These are phyloP conservation scores for Mercenaria mercenaria DNA, from an alignment of 1,140 invertebrate species.

Conservation along the genomic window DNA sequence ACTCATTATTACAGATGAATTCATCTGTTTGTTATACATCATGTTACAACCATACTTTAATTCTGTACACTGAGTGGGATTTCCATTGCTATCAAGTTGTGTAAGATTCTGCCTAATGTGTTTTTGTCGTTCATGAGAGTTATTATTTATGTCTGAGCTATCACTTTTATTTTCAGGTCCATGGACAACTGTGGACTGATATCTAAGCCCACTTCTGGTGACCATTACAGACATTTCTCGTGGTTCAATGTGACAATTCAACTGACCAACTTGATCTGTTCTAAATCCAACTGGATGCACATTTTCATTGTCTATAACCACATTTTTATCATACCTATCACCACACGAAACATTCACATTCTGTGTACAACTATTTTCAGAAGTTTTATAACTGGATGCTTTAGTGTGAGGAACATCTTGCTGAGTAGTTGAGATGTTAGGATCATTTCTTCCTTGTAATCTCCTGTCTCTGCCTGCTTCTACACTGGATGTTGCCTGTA, in stretches of 20 bases:
- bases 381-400: no score
- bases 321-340: background rate
- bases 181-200: background rate
- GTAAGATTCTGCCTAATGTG: background rate
- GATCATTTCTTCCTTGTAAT: no score
- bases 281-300: background rate
- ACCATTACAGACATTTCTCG: background rate
- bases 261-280: background rate
- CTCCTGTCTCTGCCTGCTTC: no score
- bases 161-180: background rate
- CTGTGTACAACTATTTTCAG: no score
- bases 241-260: background rate
- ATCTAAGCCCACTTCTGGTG: slow-evolving; percentile 22
- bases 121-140: background rate
- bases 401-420: no score
- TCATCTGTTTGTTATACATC: no score
- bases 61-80: background rate
- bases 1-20: no score
- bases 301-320: background rate
- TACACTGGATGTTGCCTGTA: no score
- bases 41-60: no score
- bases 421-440: no score
- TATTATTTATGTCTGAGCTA: background rate
- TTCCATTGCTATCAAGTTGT: background rate
- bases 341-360: background rate